phyloP scores from a whole-genome alignment of 2,113 vertebrate genomes.

The Choloepus hoffmanni region DNA sequence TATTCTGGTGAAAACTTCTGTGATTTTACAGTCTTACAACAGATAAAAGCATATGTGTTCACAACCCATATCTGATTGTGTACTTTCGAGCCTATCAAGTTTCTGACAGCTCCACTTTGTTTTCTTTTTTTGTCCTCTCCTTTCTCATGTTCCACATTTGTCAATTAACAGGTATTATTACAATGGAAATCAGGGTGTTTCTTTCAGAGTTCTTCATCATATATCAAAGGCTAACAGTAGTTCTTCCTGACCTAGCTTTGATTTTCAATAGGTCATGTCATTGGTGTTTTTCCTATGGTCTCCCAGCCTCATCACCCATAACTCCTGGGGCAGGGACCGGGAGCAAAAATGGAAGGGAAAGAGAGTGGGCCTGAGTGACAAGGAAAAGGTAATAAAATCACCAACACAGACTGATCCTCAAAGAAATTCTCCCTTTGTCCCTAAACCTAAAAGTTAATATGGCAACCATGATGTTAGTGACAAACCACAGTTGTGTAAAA shows the following conservation, averaged over 20 bases:
- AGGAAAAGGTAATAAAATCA: constrained; percentile 46
- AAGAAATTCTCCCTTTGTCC: background rate
- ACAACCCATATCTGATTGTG: background rate
- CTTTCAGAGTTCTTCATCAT: constrained; percentile 9
- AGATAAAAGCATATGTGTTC: background rate
- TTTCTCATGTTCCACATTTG: background rate
- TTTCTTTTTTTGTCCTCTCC: background rate
- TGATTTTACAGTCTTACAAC: constrained; percentile 39
- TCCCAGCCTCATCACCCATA: background rate
- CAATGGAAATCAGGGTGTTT: constrained; percentile 29
- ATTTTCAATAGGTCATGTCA: background rate
- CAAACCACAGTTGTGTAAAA: background rate
- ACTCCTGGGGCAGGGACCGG: background rate
- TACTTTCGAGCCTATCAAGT: background rate
- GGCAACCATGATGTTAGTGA: background rate
- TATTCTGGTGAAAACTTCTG: background rate
- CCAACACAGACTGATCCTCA: background rate
- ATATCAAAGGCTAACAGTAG: background rate
- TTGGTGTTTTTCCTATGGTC: background rate
- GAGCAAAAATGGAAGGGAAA: constrained; percentile 10
- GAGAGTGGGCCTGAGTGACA: constrained; percentile 2
- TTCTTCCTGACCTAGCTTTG: constrained; percentile 14
- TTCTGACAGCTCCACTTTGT: background rate
- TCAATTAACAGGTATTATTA: background rate
- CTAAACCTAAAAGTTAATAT: constrained; percentile 1